phyloP scores from a whole-genome alignment of 2,113 vertebrate species.

The Alethe diademata region DNA sequence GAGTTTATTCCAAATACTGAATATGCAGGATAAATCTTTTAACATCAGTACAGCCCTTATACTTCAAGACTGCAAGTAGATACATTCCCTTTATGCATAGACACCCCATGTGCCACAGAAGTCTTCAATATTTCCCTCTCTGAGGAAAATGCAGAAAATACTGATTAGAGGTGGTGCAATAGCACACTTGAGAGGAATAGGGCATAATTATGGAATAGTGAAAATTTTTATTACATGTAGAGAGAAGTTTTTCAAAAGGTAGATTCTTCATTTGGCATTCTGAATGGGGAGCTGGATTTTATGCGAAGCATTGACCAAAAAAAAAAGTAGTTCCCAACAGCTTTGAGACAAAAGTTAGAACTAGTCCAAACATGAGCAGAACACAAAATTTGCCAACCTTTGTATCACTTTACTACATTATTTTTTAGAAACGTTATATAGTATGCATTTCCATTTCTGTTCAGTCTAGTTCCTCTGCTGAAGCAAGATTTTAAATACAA shows the following conservation, averaged over 20 bases:
- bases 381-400: background rate
- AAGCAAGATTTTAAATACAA: background rate
- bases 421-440: background rate
- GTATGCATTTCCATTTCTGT: background rate
- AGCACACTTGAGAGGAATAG: background rate
- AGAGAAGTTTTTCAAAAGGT: background rate
- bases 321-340: background rate
- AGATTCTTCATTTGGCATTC: background rate
- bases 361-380: background rate
- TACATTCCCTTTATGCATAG: background rate
- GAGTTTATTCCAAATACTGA: background rate
- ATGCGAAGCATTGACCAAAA: background rate
- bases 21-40: background rate
- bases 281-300: background rate
- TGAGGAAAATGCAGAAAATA: background rate
- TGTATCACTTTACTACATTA: background rate
- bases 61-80: background rate
- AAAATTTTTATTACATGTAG: background rate
- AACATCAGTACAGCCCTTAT: background rate
- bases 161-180: background rate
- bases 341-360: background rate
- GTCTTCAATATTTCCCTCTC: background rate
- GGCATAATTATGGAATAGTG: background rate
- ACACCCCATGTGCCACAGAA: background rate
- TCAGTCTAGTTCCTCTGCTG: fast-evolving